phyloP scores from a whole-genome alignment of 2,113 vertebrate species.

The Cheirogaleus medius region DNA sequence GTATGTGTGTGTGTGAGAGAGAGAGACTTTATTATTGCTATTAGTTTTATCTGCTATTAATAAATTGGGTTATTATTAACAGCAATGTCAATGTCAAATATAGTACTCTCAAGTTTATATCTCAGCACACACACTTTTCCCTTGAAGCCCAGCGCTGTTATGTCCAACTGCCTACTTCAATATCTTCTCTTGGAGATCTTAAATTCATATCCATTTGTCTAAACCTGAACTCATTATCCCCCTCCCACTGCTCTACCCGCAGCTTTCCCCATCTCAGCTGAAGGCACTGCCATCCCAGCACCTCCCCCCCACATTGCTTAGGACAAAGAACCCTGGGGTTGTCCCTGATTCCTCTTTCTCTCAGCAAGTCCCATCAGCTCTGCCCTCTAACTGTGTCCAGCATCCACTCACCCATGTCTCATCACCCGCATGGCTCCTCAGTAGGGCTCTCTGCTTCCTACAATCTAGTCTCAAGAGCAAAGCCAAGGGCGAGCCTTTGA shows the following conservation, averaged over 20 bases:
- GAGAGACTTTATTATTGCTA: neutral
- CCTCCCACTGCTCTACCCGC: neutral
- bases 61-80: neutral
- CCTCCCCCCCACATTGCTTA: neutral
- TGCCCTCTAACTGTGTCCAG: neutral
- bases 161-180: neutral
- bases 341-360: neutral
- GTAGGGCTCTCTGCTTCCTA: neutral
- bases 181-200: neutral
- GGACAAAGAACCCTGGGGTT: neutral
- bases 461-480: neutral
- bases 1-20: too few species aligned
- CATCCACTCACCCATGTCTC: neutral
- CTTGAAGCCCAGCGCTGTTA: neutral
- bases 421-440: neutral
- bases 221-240: neutral
- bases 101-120: neutral
- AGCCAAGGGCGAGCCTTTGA: neutral
- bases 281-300: neutral
- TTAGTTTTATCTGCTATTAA: neutral
- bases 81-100: neutral
- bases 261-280: neutral
- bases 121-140: neutral
- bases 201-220: neutral
- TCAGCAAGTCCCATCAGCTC: neutral